Evolutionary conservation across 2,113 vertebrate species (phyloP).

Genomic region (Cyanistes caeruleus): DNA sequence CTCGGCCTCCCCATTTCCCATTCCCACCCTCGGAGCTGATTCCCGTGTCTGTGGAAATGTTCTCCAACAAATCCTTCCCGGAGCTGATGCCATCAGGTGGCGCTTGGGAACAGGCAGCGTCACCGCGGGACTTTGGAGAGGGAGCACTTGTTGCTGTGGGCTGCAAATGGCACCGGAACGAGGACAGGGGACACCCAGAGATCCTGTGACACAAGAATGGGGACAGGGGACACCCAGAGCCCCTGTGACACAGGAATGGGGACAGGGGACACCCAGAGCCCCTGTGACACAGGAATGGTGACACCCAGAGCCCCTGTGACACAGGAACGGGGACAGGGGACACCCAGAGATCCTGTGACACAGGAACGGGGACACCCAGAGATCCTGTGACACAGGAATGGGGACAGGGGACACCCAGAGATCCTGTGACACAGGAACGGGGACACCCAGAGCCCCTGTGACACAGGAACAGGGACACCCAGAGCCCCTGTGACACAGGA

Average conservation of each 20-base stretch:
- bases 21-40: neutral
- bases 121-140: neutral
- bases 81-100: neutral
- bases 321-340: neutral
- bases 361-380: no score
- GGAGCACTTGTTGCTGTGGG: neutral
- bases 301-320: neutral
- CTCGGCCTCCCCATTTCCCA: rapidly evolving
- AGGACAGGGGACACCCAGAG: neutral
- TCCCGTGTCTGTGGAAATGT: neutral
- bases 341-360: neutral
- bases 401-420: no score
- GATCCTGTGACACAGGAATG: no score
- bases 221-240: neutral
- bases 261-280: neutral
- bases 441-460: neutral
- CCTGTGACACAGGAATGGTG: neutral
- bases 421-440: no score
- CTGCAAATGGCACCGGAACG: neutral
- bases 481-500: neutral
- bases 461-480: neutral
- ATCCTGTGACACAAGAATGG: neutral
- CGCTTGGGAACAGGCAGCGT: conserved; percentile 9
- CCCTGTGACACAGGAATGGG: neutral
- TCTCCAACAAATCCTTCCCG: neutral